Evolutionary conservation across 2,888 invertebrate species (phyloP).

Genomic region (Molanna angustata): DNA sequence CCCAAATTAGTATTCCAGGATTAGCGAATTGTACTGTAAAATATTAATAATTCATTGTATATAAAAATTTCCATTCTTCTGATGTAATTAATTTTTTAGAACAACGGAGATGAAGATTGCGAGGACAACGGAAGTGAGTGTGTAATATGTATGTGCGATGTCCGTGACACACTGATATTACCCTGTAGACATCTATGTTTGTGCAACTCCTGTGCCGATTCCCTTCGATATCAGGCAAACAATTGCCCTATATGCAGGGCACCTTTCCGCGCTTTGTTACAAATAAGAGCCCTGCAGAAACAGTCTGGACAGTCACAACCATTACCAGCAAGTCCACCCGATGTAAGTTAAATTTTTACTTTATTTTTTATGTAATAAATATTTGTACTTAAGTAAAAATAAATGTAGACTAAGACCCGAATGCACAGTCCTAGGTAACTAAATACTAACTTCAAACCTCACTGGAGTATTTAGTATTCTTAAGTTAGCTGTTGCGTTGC

Average conservation of each 20-base stretch:
- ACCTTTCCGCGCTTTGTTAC: conserved; percentile 95
- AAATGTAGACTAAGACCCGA: no score
- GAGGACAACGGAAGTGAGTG: conserved; percentile 97
- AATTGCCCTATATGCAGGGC: conserved; percentile 99
- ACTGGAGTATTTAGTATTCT: no score
- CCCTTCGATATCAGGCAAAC: conserved; percentile 93
- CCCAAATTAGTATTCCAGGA: no score
- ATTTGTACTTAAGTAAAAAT: no score
- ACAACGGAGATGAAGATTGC: conserved; percentile 75
- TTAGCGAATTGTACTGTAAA: not conserved
- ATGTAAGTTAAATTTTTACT: conserved; percentile 48
- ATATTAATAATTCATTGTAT: not conserved
- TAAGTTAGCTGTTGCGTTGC: no score
- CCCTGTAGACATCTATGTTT: conserved; percentile 96
- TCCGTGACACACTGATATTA: conserved; percentile 93
- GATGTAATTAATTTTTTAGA: conserved; percentile 38
- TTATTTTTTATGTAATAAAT: not conserved
- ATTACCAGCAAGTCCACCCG: conserved; percentile 58
- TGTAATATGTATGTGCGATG: conserved; percentile 99
- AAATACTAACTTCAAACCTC: no score
- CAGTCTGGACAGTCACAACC: conserved; percentile 52
- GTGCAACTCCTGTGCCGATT: conserved; percentile 97
- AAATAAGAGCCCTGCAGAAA: conserved; percentile 90
- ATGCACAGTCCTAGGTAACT: no score
- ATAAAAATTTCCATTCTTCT: no score